A percentile compares a stretch with the other conserved stretches of the same genome.
Conservation (phyloP, 1,140 invertebrate genomes). For the Chironomus tepperi region DNA sequence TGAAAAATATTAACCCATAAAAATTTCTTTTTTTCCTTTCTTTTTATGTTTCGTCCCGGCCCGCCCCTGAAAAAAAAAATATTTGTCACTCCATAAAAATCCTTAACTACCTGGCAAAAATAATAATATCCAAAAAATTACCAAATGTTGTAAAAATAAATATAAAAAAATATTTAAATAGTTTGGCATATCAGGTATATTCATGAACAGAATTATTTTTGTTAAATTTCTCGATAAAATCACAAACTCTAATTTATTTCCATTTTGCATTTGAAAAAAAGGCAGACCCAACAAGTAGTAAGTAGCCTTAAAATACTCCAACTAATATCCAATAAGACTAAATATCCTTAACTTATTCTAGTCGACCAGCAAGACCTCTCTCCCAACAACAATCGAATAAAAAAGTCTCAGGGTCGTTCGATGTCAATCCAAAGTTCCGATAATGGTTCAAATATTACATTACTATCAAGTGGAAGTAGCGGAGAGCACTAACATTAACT, state of each 20-base stretch:
- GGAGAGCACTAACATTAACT: constrained; percentile 46
- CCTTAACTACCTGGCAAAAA: too few relatives aligned
- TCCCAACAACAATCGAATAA: constrained; percentile 65
- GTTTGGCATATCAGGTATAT: constrained; percentile 20
- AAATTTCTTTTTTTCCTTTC: background rate
- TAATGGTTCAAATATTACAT: constrained; percentile 79
- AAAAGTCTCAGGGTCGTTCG: constrained; percentile 61
- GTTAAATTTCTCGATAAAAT: background rate
- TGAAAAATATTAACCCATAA: too few relatives aligned
- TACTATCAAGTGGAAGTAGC: constrained; percentile 74
- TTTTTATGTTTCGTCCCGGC: background rate
- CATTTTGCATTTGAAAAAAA: constrained; percentile 63
- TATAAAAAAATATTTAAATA: background rate
- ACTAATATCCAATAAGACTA: background rate
- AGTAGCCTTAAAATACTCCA: background rate
- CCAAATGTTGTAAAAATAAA: too few relatives aligned
- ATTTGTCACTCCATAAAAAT: too few relatives aligned
- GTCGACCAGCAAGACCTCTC: constrained; percentile 84
- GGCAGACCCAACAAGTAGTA: constrained; percentile 70
- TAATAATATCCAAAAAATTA: too few relatives aligned
- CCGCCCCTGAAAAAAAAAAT: background rate
- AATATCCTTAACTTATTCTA: constrained; percentile 43
- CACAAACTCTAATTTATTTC: background rate
- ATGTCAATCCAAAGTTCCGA: constrained; percentile 86
- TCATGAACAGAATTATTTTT: background rate